A percentile compares a stretch with the other conserved stretches of the same genome.
Evolutionary conservation across 2,797 vertebrate species (phyloP).

Genomic region (Periophthalmus magnuspinnatus): DNA sequence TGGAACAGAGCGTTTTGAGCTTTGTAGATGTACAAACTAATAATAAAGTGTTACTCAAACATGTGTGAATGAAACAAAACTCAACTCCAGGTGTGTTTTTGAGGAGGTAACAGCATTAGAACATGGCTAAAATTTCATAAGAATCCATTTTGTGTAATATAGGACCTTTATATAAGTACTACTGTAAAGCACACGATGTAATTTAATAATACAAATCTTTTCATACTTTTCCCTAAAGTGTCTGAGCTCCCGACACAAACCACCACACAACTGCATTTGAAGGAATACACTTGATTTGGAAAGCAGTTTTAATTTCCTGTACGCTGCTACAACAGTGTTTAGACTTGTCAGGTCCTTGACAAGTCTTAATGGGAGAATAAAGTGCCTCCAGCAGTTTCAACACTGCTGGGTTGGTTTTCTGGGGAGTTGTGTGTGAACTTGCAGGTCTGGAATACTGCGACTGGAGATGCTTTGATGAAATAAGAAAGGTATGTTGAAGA

Average conservation of each 20-base stretch:
- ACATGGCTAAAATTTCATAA: no score
- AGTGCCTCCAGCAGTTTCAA: conserved; percentile 50
- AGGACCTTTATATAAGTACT: neutral
- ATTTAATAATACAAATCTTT: neutral
- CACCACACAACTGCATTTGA: conserved; percentile 21
- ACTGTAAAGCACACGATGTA: neutral
- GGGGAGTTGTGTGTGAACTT: conserved; percentile 21
- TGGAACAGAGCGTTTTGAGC: no score
- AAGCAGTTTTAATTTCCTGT: conserved; percentile 62
- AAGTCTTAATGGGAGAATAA: conserved; percentile 55
- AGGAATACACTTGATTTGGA: conserved; percentile 44
- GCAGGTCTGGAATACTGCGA: conserved; percentile 18
- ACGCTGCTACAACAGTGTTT: conserved; percentile 59
- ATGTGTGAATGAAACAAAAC: no score
- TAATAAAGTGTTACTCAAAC: no score
- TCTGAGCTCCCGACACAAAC: conserved; percentile 24
- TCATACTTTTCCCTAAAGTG: neutral
- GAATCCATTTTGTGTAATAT: no score
- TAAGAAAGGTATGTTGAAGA: conserved; percentile 74
- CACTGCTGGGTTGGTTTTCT: conserved; percentile 46
- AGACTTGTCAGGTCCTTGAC: conserved; percentile 76
- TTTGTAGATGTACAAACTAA: no score
- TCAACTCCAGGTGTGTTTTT: no score
- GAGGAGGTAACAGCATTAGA: no score
- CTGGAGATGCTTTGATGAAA: conserved; percentile 69